Percentiles rank a stretch among this genome's conserved stretches.
phyloP scores from a whole-genome alignment of 1,140 invertebrate genomes.

The Tigriopus japonicus region DNA sequence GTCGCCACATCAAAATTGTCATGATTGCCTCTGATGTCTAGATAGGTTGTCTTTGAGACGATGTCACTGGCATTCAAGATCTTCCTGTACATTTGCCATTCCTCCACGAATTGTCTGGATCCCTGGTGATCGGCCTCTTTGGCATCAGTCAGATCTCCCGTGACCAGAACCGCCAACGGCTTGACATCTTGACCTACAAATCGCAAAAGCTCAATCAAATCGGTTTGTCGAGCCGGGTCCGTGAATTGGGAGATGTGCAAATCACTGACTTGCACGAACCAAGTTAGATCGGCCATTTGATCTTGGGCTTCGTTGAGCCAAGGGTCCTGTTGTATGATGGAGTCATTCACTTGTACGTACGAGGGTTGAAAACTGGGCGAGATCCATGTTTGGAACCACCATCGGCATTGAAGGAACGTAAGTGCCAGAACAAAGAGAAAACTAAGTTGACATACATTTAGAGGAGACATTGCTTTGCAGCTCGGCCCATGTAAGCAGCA shows the following conservation, averaged over 20 bases:
- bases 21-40: slow-evolving; percentile 87
- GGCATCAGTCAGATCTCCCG: slow-evolving; percentile 74
- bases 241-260: neutral
- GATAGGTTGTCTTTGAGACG: slow-evolving; percentile 49
- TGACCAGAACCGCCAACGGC: neutral
- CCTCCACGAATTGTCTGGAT: slow-evolving; percentile 56
- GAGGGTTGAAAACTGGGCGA: too few relatives aligned
- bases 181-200: neutral
- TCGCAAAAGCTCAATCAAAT: neutral
- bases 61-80: slow-evolving; percentile 47
- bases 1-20: slow-evolving; percentile 35
- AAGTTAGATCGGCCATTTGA: neutral
- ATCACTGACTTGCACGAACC: neutral
- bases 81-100: slow-evolving; percentile 63
- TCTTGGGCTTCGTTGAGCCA: too few relatives aligned
- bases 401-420: too few relatives aligned
- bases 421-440: too few relatives aligned
- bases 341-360: too few relatives aligned
- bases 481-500: too few relatives aligned
- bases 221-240: neutral
- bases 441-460: too few relatives aligned
- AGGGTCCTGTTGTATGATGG: too few relatives aligned
- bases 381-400: too few relatives aligned
- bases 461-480: too few relatives aligned
- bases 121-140: slow-evolving; percentile 55